Percentiles rank a stretch among this genome's conserved stretches.
Evolutionary conservation across 2,113 vertebrate genomes (phyloP).

Genomic region (Pteronura brasiliensis): DNA sequence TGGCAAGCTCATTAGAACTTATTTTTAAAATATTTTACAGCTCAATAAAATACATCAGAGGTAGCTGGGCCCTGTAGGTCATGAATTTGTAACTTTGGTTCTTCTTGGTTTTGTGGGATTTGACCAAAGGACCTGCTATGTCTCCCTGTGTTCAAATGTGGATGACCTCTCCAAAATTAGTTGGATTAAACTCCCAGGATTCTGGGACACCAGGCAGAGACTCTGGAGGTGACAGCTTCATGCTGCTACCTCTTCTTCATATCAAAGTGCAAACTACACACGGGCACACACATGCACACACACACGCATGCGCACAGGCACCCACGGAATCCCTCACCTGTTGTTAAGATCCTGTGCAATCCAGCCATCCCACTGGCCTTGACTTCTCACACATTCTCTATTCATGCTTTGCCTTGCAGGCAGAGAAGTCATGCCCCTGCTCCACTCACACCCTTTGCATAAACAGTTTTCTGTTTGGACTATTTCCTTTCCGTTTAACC

Average conservation of each 20-base stretch:
- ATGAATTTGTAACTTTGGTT: not conserved
- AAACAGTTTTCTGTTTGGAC: not conserved
- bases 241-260: not conserved
- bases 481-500: not conserved
- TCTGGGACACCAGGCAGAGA: not conserved
- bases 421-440: not conserved
- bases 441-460: not conserved
- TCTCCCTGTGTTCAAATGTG: not conserved
- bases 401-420: not conserved
- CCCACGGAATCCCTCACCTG: not conserved
- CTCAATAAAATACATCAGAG: not conserved
- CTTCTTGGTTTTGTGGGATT: not conserved
- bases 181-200: not conserved
- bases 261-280: not conserved
- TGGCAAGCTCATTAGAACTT: not conserved
- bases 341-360: not conserved
- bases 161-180: not conserved
- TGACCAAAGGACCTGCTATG: not conserved
- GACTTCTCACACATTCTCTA: not conserved
- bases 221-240: not conserved
- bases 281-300: no score
- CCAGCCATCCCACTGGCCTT: not conserved
- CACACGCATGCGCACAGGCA: rapidly evolving
- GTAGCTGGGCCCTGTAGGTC: not conserved
- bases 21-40: not conserved